Percentiles rank a stretch among this genome's conserved stretches.
Evolutionary conservation across 2,888 invertebrate species (phyloP).

Genomic region (Eurytoma californica): DNA sequence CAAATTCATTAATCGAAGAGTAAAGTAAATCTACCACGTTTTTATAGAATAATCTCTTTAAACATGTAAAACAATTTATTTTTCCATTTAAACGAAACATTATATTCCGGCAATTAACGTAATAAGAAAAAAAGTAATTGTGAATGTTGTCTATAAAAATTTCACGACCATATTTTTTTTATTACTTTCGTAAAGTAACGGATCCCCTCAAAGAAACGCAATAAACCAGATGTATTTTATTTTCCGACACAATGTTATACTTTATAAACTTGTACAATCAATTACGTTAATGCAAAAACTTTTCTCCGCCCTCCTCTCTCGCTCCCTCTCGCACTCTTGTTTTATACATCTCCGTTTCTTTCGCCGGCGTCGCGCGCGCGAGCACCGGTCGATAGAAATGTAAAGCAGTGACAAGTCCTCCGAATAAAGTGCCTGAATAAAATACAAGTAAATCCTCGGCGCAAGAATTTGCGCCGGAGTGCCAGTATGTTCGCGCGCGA

Average conservation of each 20-base stretch:
- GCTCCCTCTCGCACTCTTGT: neutral
- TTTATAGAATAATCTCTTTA: no score
- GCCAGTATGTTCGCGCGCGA: constrained; percentile 56
- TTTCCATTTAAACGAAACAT: no score
- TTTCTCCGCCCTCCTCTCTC: neutral
- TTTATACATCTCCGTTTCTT: constrained; percentile 30
- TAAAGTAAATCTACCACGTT: no score
- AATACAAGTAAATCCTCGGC: constrained; percentile 72
- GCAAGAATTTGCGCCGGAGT: constrained; percentile 56
- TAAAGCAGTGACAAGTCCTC: constrained; percentile 72
- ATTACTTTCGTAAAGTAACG: no score
- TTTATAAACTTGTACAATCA: constrained; percentile 35
- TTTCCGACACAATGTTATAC: neutral
- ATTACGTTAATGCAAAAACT: constrained; percentile 35
- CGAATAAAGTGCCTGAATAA: constrained; percentile 73
- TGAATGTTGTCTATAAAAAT: no score
- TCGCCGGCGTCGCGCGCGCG: neutral
- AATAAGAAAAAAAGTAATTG: no score
- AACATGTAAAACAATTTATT: no score
- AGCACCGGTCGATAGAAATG: constrained; percentile 56
- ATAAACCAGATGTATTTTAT: neutral
- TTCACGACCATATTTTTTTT: no score
- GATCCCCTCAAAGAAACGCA: neutral
- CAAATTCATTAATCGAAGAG: no score
- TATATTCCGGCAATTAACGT: no score